Conservation (phyloP, 2,888 invertebrate genomes). For the Zhengitettix transpicula region DNA sequence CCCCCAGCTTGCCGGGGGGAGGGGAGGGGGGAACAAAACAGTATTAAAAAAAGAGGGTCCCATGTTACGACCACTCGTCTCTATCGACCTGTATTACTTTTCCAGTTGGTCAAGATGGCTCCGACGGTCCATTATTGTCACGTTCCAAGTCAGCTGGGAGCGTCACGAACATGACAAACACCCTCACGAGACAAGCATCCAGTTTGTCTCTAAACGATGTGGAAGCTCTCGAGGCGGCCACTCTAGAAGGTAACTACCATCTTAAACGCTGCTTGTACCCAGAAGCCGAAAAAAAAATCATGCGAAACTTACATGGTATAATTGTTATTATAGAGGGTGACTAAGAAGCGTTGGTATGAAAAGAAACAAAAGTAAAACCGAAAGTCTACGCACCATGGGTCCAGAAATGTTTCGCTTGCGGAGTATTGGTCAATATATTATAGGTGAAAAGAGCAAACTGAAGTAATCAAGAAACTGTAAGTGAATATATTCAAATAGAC, state of each 20-base stretch:
- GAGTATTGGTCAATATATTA: no score
- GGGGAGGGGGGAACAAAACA: not conserved
- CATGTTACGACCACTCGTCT: not conserved
- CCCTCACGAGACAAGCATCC: conserved; percentile 48
- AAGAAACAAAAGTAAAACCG: conserved; percentile 17
- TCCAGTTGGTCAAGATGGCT: not conserved
- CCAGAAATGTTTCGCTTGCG: no score
- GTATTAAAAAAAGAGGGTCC: not conserved
- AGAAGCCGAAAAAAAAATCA: no score
- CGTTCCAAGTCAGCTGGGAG: conserved; percentile 67
- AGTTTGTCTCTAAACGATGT: conserved; percentile 57
- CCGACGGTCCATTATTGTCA: conserved; percentile 26
- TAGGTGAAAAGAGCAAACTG: no score
- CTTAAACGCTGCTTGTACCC: no score
- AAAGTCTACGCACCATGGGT: no score
- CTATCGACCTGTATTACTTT: not conserved
- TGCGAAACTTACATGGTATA: no score
- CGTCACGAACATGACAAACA: conserved; percentile 13
- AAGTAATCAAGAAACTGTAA: no score
- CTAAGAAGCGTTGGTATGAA: not conserved
- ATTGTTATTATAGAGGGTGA: not conserved
- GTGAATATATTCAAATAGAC: no score
- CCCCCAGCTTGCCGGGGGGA: not conserved
- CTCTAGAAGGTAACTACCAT: no score
- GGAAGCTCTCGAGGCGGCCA: not conserved